Percentiles rank a stretch among this genome's conserved stretches.
phyloP scores from a whole-genome alignment of 2,888 invertebrate genomes.

The Napeogenes inachia region DNA sequence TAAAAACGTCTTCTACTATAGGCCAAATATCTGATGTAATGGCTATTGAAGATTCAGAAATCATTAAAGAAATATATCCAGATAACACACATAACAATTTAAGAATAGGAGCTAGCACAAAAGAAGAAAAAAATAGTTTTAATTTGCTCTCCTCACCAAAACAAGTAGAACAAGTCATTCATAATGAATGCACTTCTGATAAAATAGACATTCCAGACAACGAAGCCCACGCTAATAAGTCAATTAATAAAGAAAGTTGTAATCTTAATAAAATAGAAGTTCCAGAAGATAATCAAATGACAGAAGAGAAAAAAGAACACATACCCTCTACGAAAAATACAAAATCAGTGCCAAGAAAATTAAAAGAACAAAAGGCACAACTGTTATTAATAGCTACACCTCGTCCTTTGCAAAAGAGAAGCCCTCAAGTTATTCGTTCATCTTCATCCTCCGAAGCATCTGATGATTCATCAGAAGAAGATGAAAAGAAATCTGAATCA shows the following conservation, averaged over 20 bases:
- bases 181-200: slow-evolving; percentile 33
- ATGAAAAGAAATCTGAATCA: slow-evolving; percentile 62
- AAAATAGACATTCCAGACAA: slow-evolving; percentile 32
- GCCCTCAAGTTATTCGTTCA: slow-evolving; percentile 61
- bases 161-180: slow-evolving; percentile 14
- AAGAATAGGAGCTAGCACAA: slow-evolving; percentile 10
- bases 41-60: neutral
- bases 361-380: slow-evolving; percentile 74
- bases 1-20: too few relatives aligned
- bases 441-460: slow-evolving; percentile 66
- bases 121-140: slow-evolving; percentile 13
- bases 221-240: neutral
- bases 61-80: neutral
- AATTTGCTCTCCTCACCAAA: slow-evolving; percentile 11
- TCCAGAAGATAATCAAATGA: slow-evolving; percentile 6
- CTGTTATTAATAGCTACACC: slow-evolving; percentile 79
- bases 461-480: slow-evolving; percentile 55
- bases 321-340: slow-evolving; percentile 19
- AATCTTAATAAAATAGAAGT: neutral
- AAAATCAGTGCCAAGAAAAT: slow-evolving; percentile 37
- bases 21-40: too few relatives aligned
- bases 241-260: neutral
- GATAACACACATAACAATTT: neutral
- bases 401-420: slow-evolving; percentile 77
- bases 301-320: slow-evolving; percentile 5